Conservation (phyloP, 2,113 vertebrate genomes). For the Montifringilla adamsi region DNA sequence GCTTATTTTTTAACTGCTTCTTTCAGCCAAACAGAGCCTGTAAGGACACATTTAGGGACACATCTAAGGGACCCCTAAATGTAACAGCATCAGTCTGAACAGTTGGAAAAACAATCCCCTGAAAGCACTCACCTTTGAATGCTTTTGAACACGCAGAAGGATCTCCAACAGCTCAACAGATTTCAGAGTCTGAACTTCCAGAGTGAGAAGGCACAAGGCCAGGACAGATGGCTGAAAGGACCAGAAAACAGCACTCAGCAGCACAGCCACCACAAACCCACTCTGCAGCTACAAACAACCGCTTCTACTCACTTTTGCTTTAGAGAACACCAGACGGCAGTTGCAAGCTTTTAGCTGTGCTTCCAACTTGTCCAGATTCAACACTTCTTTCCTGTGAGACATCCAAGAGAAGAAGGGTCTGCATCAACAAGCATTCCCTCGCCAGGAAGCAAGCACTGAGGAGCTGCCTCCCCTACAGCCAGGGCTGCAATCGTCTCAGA, state of each 20-base stretch:
- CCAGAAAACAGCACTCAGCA: neutral
- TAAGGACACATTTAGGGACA: neutral
- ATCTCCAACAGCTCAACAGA: slow-evolving; percentile 89
- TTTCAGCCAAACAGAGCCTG: neutral
- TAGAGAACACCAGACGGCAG: slow-evolving; percentile 91
- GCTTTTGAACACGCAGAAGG: slow-evolving; percentile 85
- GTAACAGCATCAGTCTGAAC: neutral
- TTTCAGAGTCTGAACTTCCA: slow-evolving; percentile 86
- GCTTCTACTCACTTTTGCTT: slow-evolving; percentile 88
- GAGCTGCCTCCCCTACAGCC: neutral
- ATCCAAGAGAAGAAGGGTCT: neutral
- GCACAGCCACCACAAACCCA: neutral
- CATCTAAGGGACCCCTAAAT: neutral
- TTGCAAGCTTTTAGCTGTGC: slow-evolving; percentile 96
- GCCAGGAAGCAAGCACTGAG: neutral
- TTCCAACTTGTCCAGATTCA: slow-evolving; percentile 93
- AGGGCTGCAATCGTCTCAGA: neutral
- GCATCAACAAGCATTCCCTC: neutral
- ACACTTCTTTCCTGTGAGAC: slow-evolving; percentile 81
- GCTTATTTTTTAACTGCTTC: neutral
- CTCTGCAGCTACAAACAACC: neutral
- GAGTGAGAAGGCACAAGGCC: slow-evolving; percentile 90
- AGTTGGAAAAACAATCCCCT: neutral
- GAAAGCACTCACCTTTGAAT: slow-evolving; percentile 81
- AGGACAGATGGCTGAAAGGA: slow-evolving; percentile 88